Evolutionary conservation across 64 coral and sea anemone species (phyloP).

Genomic region (Actinia equina): DNA sequence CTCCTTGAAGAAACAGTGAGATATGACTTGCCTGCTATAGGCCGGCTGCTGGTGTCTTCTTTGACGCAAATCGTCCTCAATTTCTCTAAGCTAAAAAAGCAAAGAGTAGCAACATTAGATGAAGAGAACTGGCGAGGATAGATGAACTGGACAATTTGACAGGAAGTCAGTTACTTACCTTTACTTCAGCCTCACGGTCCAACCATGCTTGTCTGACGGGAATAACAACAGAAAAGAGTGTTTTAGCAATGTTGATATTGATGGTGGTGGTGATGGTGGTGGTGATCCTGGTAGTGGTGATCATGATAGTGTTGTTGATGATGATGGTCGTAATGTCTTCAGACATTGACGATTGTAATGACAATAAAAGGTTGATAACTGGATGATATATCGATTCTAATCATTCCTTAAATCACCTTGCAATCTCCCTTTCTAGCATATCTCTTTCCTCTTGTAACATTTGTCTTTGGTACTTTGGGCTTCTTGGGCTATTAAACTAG

Average conservation of each 20-base stretch:
- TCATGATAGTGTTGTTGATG: not conserved
- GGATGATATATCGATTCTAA: not conserved
- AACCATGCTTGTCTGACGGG: constrained; percentile 46
- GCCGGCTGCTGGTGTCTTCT: constrained; percentile 1
- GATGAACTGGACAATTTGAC: not conserved
- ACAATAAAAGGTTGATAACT: not conserved
- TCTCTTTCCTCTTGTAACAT: constrained; percentile 32
- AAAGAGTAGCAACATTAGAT: not conserved
- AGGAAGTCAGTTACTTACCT: not conserved
- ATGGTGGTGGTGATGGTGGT: not conserved
- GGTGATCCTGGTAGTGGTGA: not conserved
- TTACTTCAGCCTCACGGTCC: constrained; percentile 44
- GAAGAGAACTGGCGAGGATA: not conserved
- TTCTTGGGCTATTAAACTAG: constrained; percentile 32
- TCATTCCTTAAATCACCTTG: constrained; percentile 14
- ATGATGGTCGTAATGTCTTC: not conserved
- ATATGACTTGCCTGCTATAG: not conserved
- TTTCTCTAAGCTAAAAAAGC: not conserved
- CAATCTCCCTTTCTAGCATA: constrained; percentile 58
- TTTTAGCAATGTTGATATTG: not conserved
- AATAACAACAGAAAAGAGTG: not conserved
- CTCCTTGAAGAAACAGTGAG: not conserved
- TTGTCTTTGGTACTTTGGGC: constrained; percentile 26
- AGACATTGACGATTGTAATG: not conserved
- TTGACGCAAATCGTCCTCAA: not conserved